These are phyloP conservation scores for Theocolax elegans DNA, from an alignment of 1,140 invertebrate genomes.

Conservation along the genomic window DNA sequence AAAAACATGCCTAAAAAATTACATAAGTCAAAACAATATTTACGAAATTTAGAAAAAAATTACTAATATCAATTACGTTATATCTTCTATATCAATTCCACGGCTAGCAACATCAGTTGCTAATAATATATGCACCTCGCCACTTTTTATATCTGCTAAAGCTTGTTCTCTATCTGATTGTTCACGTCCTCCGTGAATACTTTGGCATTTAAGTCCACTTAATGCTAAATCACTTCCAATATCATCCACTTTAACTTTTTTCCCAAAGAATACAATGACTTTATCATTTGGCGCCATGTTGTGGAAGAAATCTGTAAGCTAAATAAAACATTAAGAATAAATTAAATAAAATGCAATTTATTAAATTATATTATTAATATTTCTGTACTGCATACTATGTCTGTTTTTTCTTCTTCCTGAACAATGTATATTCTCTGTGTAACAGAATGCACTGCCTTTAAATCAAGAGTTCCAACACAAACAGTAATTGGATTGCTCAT, in stretches of 20 bases:
- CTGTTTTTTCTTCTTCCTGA: constrained; percentile 78
- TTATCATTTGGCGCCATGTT: constrained; percentile 80
- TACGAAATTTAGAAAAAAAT: background rate
- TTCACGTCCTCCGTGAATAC: constrained; percentile 90
- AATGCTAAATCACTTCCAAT: constrained; percentile 82
- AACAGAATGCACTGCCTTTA: constrained; percentile 86
- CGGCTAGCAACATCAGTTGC: constrained; percentile 95
- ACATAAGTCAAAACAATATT: too few relatives aligned
- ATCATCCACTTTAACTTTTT: constrained; percentile 83
- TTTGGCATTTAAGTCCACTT: constrained; percentile 75
- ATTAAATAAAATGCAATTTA: background rate
- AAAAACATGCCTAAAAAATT: constrained; percentile 74
- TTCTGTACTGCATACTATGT: constrained; percentile 63
- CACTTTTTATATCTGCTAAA: constrained; percentile 82
- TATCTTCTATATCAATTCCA: constrained; percentile 91
- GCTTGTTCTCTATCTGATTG: constrained; percentile 88
- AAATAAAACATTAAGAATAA: constrained; percentile 10
- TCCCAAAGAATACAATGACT: constrained; percentile 89
- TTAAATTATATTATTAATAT: background rate
- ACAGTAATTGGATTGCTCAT: constrained; percentile 91
- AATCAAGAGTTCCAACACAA: constrained; percentile 87
- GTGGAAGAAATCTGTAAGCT: constrained; percentile 72
- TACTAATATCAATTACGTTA: constrained; percentile 76
- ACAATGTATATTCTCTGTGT: constrained; percentile 80
- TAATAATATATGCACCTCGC: constrained; percentile 82